These are phyloP conservation scores for Drosophila stalkeri DNA, from an alignment of 2,888 invertebrate species.

Conservation along the genomic window DNA sequence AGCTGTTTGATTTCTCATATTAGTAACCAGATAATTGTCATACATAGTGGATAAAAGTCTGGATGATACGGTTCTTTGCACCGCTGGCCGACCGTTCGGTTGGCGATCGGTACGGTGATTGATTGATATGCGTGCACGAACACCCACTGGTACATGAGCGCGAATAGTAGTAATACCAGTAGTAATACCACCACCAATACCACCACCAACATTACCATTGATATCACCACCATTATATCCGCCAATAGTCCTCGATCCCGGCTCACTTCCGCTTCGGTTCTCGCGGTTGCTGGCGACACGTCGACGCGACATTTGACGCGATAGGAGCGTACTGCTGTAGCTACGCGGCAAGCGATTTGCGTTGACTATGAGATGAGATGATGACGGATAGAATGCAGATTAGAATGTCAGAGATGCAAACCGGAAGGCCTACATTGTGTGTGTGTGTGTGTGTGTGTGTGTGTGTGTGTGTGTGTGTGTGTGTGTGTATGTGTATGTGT, in stretches of 20 bases:
- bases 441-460: too few species aligned
- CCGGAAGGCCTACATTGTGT: slow-evolving; percentile 14
- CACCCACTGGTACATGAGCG: not conserved
- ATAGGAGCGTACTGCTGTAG: slow-evolving; percentile 19
- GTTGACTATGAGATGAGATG: slow-evolving; percentile 65
- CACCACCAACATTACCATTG: slow-evolving; percentile 23
- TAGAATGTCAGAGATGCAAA: slow-evolving; percentile 70
- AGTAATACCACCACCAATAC: slow-evolving; percentile 1
- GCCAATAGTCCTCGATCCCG: slow-evolving; percentile 38
- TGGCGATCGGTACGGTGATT: slow-evolving; percentile 23
- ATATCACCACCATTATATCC: slow-evolving; percentile 13
- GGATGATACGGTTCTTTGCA: slow-evolving; percentile 41
- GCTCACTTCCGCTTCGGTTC: slow-evolving; percentile 26
- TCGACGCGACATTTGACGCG: slow-evolving; percentile 25
- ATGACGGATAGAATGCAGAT: slow-evolving; percentile 71
- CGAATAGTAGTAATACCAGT: too few species aligned
- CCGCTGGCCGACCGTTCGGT: slow-evolving; percentile 22
- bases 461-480: not conserved
- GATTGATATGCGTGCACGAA: slow-evolving; percentile 14
- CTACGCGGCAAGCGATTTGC: slow-evolving; percentile 54
- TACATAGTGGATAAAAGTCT: slow-evolving; percentile 46
- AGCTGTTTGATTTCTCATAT: slow-evolving; percentile 65
- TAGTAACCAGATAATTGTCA: slow-evolving; percentile 61
- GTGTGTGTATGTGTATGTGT: not conserved
- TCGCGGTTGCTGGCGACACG: slow-evolving; percentile 42